Conservation (phyloP, 2,113 vertebrate genomes). For the Setophaga coronata region DNA sequence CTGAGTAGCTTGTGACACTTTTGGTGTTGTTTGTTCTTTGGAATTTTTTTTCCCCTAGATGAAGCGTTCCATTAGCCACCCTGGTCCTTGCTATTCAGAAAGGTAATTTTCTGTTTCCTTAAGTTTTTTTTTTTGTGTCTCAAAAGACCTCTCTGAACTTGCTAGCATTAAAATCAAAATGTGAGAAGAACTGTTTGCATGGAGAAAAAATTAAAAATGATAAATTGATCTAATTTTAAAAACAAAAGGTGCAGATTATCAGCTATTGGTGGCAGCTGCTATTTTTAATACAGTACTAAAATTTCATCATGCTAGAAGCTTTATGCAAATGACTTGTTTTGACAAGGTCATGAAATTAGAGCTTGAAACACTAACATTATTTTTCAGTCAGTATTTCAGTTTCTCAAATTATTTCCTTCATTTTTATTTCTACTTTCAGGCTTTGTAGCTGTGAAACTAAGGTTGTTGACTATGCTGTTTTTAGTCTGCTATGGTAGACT, state of each 20-base stretch:
- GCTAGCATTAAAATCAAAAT: neutral
- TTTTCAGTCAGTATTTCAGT: neutral
- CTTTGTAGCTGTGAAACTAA: neutral
- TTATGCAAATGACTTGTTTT: neutral
- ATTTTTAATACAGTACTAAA: neutral
- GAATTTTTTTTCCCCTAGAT: neutral
- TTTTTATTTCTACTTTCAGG: neutral
- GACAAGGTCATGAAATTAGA: neutral
- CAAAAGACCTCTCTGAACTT: neutral
- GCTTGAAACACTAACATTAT: neutral
- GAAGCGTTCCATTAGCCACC: constrained; percentile 57
- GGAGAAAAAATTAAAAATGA: neutral
- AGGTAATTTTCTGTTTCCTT: constrained; percentile 22
- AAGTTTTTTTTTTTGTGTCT: neutral
- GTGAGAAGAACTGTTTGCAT: neutral
- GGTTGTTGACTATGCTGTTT: neutral
- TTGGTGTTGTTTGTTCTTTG: neutral
- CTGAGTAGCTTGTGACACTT: neutral
- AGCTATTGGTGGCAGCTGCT: neutral
- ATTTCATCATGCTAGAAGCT: neutral
- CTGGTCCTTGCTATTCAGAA: constrained; percentile 56
- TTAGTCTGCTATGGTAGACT: neutral
- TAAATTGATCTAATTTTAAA: neutral
- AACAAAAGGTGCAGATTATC: neutral
- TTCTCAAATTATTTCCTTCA: neutral